phyloP scores from a whole-genome alignment of 92 coral and sea anemone genomes.

The Anthopleura xanthogrammica region DNA sequence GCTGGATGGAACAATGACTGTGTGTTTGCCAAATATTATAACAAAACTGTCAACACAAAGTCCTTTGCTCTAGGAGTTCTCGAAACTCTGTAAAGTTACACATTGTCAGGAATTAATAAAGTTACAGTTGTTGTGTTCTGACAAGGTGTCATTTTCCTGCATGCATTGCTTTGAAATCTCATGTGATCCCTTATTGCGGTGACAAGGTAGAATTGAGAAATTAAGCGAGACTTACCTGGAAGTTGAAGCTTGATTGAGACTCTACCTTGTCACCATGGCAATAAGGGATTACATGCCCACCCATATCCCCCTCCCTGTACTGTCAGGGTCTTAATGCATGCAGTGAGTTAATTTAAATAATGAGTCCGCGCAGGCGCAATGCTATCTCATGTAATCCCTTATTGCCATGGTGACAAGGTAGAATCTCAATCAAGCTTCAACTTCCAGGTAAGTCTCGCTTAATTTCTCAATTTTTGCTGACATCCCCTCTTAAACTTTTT shows the following conservation, averaged over 20 bases:
- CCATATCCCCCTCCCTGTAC: background rate
- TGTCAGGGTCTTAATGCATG: background rate
- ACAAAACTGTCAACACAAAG: conserved; percentile 2
- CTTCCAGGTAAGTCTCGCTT: no score
- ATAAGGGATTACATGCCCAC: conserved; percentile 6
- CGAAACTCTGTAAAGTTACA: background rate
- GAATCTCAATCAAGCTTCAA: background rate
- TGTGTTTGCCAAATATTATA: conserved; percentile 41
- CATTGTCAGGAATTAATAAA: background rate
- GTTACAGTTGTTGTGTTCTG: background rate
- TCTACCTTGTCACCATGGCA: background rate
- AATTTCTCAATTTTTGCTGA: background rate
- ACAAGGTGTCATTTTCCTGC: background rate
- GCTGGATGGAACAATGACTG: conserved; percentile 36
- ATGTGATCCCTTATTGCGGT: conserved; percentile 32
- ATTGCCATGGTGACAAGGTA: conserved; percentile 25
- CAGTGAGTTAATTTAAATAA: background rate
- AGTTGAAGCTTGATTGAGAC: conserved; percentile 30
- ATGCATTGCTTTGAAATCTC: conserved; percentile 23
- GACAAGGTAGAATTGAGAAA: conserved; percentile 24
- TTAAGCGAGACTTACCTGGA: conserved; percentile 34
- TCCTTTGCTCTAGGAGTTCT: conserved; percentile 3
- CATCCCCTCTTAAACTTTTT: background rate
- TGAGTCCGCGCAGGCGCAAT: background rate
- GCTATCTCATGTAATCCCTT: conserved; percentile 27